A percentile compares a stretch with the other conserved stretches of the same genome.
These are phyloP conservation scores for Molossus alvarezi DNA, from an alignment of 2,797 vertebrate genomes.

Conservation along the genomic window DNA sequence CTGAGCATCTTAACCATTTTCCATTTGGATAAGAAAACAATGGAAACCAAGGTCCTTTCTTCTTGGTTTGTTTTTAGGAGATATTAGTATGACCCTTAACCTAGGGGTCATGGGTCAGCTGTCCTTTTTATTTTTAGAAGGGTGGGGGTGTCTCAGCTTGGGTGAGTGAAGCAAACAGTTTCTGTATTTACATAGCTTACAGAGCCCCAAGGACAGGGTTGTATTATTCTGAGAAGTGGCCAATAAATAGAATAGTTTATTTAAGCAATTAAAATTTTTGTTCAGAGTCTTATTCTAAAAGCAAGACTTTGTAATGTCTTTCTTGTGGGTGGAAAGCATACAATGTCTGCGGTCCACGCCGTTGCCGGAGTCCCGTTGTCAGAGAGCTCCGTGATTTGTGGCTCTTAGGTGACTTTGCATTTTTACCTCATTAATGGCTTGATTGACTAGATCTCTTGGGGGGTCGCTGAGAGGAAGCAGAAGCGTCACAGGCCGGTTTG, in stretches of 20 bases:
- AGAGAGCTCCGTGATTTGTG: background rate
- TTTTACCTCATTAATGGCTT: background rate
- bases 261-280: background rate
- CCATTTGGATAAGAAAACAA: slow-evolving; percentile 56
- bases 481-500: background rate
- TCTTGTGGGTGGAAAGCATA: background rate
- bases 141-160: background rate
- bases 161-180: background rate
- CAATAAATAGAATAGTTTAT: background rate
- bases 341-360: background rate
- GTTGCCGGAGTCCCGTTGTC: background rate
- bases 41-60: slow-evolving; percentile 24
- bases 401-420: background rate
- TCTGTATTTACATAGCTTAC: background rate
- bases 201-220: background rate
- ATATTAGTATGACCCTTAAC: background rate
- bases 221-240: background rate
- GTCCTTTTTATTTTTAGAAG: background rate
- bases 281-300: slow-evolving; percentile 17
- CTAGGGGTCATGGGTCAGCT: background rate
- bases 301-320: background rate
- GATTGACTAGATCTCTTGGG: background rate
- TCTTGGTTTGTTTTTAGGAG: background rate
- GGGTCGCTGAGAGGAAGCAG: background rate
- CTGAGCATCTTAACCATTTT: slow-evolving; percentile 34